phyloP scores from a whole-genome alignment of 2,113 vertebrate species.

The Brachypodius melanocephalos region DNA sequence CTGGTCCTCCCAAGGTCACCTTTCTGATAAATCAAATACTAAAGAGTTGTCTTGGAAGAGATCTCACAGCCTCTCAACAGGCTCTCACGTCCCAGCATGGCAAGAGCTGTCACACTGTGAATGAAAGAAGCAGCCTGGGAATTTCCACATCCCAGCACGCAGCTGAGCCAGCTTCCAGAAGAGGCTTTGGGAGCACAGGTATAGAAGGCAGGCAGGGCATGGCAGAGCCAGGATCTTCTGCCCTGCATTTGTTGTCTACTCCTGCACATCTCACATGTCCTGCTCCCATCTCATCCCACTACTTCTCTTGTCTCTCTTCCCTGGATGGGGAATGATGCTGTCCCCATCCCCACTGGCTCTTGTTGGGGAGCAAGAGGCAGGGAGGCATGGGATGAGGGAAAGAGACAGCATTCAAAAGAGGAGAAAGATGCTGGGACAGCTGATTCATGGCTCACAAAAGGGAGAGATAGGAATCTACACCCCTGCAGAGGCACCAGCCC shows the following conservation, averaged over 20 bases:
- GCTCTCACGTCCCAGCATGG: not conserved
- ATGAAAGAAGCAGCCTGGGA: not conserved
- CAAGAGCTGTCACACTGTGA: not conserved
- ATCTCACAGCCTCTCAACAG: not conserved
- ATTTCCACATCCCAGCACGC: not conserved
- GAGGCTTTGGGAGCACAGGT: not conserved
- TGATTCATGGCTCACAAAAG: not conserved
- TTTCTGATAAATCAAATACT: slow-evolving; percentile 25
- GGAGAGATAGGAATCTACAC: not conserved
- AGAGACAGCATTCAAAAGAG: not conserved
- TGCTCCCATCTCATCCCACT: not conserved
- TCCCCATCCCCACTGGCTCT: not conserved
- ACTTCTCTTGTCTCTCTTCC: not conserved
- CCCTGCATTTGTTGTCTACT: not conserved
- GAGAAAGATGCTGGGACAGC: not conserved
- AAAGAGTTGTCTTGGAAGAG: not conserved
- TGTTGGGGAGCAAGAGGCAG: not conserved
- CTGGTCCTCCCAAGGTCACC: not conserved
- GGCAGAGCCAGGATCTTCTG: not conserved
- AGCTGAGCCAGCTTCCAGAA: not conserved
- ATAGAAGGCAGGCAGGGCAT: not conserved
- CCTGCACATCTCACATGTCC: not conserved
- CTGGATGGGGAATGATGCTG: not conserved
- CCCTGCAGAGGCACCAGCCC: not conserved
- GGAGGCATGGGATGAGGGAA: not conserved